Base-by-base conservation (phyloP, 2,888 invertebrate genomes). In the Crocallis elinguaria region DNA sequence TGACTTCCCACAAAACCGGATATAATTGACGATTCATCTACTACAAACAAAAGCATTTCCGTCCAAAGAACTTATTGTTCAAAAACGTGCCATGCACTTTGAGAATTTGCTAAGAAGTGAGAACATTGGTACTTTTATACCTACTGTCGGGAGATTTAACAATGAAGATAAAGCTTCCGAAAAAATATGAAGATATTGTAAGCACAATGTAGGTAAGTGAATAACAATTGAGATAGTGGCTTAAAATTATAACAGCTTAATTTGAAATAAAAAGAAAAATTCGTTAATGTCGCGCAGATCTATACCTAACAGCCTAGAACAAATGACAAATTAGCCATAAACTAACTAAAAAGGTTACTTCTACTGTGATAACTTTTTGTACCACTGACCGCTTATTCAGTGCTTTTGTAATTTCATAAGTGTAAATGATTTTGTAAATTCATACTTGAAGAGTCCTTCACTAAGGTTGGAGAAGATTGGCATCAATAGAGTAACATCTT, bases 41-140 rank as follows among this genome's bases (percentile, higher is more conserved):
- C 30, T 23, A 35, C 19, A 35, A 49, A 49, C 36, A 49, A 42
- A 41, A 41, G 29, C 14, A 35, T 21, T 49, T 42, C 49, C 49
- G 49, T 29, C 19, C 19, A n/a, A 41, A 38, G 25, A 48, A 3
- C 36, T 19, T 1, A 49, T 36, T 49, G 35, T 49, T 41, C 14
- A 9, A 9, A 36, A 42, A 49, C 49, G 49, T 49, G 23, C 36
- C 35, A 39, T 13, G 30, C 17, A 43, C 37, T 36, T 36, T 42
- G 36, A 36, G 35, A 33, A 21, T 27, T 30, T 49, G 21, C 30
- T 36, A 14, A 14, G 42, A 35, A 13, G 16, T 1, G n/a, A n/a
- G n/a, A n/a, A n/a, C n/a, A n/a, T n/a, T n/a, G n/a, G n/a, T 50
- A 37, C 23, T 36, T 37, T 17, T 35, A 11, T n/a, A 35, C 12